Evolutionary conservation across 1,140 invertebrate species (phyloP).

Genomic region (Drosophila ficusphila): DNA sequence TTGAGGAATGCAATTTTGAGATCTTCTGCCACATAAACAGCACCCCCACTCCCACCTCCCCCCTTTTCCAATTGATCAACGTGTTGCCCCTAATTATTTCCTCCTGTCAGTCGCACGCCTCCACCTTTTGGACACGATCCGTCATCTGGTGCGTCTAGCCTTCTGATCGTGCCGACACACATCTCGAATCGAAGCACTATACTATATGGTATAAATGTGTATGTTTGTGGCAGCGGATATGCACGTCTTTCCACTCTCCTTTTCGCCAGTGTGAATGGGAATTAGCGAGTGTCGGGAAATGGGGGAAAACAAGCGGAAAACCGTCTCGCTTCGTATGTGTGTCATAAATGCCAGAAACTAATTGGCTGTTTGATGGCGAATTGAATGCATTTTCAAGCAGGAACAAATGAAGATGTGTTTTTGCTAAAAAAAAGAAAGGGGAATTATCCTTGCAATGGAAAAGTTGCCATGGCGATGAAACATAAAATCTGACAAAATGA

Average conservation of each 20-base stretch:
- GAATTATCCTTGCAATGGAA: not conserved
- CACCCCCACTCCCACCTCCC: not conserved
- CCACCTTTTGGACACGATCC: slow-evolving; percentile 41
- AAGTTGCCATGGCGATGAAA: not conserved
- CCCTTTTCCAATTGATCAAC: slow-evolving; percentile 40
- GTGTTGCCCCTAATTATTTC: slow-evolving; percentile 76
- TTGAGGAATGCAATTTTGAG: not conserved
- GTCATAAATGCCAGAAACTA: slow-evolving; percentile 63
- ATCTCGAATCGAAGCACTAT: slow-evolving; percentile 30
- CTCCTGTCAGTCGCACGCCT: slow-evolving; percentile 56
- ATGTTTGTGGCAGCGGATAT: slow-evolving; percentile 67
- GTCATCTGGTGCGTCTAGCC: slow-evolving; percentile 50
- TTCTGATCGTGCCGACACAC: slow-evolving; percentile 70
- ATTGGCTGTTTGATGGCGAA: slow-evolving; percentile 49
- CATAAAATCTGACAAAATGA: too few species aligned
- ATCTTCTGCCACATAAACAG: not conserved
- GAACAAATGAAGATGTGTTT: not conserved
- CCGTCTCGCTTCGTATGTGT: slow-evolving; percentile 63
- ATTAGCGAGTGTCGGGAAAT: slow-evolving; percentile 68
- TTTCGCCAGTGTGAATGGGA: slow-evolving; percentile 14
- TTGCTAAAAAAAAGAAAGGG: not conserved
- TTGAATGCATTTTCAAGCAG: slow-evolving; percentile 5
- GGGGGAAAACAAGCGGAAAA: slow-evolving; percentile 75
- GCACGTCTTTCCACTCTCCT: slow-evolving; percentile 43
- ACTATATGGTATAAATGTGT: too few species aligned